Percentiles rank a stretch among this genome's conserved stretches.
Evolutionary conservation across 64 coral and sea anemone genomes (phyloP).

Genomic region (Stichodactyla helianthus): DNA sequence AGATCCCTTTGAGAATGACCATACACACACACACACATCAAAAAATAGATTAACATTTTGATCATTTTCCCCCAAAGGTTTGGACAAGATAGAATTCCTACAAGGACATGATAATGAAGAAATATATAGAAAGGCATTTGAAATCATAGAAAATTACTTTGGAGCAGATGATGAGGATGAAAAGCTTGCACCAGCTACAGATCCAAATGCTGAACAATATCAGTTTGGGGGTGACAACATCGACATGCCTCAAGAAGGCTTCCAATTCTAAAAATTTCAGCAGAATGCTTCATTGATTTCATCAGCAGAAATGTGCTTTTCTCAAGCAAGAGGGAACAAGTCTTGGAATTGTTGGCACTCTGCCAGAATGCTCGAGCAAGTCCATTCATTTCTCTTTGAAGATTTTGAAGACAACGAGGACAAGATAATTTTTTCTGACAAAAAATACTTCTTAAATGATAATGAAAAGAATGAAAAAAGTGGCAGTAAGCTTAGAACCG

Average conservation of each 20-base stretch:
- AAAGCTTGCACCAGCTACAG: conserved; percentile 64
- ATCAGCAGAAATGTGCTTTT: not conserved
- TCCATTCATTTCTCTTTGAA: not conserved
- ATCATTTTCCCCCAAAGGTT: conserved; percentile 37
- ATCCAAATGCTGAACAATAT: conserved; percentile 64
- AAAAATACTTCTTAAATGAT: not conserved
- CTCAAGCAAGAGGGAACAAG: not conserved
- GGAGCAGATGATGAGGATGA: conserved; percentile 92
- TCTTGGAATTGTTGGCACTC: not conserved
- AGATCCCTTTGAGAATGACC: too few relatives aligned
- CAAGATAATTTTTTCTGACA: not conserved
- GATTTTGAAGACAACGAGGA: not conserved
- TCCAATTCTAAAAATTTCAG: conserved; percentile 65
- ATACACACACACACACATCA: too few relatives aligned
- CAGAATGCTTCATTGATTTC: too few relatives aligned
- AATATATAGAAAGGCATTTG: conserved; percentile 95
- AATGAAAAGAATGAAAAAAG: not conserved
- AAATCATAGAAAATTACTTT: conserved; percentile 93
- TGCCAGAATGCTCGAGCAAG: not conserved
- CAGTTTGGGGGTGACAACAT: conserved; percentile 74
- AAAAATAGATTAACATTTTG: not conserved
- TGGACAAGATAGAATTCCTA: conserved; percentile 99
- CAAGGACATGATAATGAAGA: conserved; percentile 98
- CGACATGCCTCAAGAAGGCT: conserved; percentile 75
- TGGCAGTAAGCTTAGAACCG: not conserved